Evolutionary conservation across 64 coral and sea anemone genomes (phyloP), one percentile per base, ranked within the genome.

Genomic region (Montipora efflorescens): DNA sequence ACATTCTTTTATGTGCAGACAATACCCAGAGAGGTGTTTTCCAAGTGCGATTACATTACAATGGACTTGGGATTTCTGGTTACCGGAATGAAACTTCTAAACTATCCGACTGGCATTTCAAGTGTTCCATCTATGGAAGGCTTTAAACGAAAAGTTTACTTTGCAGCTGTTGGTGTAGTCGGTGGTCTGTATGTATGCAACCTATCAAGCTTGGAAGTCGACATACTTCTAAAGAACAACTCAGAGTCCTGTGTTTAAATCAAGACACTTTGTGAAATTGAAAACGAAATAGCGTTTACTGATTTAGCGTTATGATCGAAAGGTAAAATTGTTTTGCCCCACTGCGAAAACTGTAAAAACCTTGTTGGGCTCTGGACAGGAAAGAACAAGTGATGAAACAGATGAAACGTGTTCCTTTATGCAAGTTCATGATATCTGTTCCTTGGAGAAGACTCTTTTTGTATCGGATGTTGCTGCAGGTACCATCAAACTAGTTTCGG

Each of bases 361-460:
- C 75, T 90, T 90, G 89, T 50, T 90, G 88, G 25, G 88, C 76
- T 46, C 76, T 79, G 76, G 88, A 13, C 25, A 90, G 48, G 58
- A 90, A 79, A 76, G 88, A 90, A 80, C 88, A 79, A 43, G 57
- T 43, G 76, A 69, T 80, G 88, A 59, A 90, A 90, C 88, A 68
- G 88, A 21, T 6, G 85, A 49, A 48, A 78, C 15, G 16, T 78
- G 76, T 47, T 19, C 76, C 36, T 76, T 76, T 76, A 45, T 44
- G 76, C 76, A 49, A 78, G 76, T 78, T 47, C 47, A 78, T 19
- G 76, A 47, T 50, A 78, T 49, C 44, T 78, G 76, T 49, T 50
- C 16, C 4, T 78, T 52, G 76, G 12, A 25, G 23, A 25, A 25
- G 23, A 25, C 23, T 25, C 23, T 25, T 25, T 25, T 25, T 25